phyloP scores from a whole-genome alignment of 2,888 invertebrate genomes.

The Melanargia galathea region DNA sequence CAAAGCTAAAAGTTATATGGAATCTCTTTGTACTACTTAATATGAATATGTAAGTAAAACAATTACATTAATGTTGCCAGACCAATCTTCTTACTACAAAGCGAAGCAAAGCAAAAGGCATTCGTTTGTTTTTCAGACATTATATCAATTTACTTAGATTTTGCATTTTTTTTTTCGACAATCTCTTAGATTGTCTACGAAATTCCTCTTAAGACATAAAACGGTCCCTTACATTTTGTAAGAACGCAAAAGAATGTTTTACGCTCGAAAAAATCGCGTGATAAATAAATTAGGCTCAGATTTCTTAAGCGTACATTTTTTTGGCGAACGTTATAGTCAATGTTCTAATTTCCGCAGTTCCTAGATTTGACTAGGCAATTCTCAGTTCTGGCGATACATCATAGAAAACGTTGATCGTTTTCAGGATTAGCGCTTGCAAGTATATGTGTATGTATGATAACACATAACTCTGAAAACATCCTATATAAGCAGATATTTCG shows the following conservation, averaged over 20 bases:
- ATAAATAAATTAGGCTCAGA: conserved; percentile 52
- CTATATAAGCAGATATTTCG: no score
- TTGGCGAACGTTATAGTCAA: conserved; percentile 26
- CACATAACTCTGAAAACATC: no score
- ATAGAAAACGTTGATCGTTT: no score
- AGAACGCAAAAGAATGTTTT: conserved; percentile 40
- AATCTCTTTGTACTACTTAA: background rate
- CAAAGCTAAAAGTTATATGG: background rate
- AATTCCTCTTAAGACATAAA: conserved; percentile 38
- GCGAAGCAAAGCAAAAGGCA: conserved; percentile 5
- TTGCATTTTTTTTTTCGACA: conserved; percentile 27
- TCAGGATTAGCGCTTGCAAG: no score
- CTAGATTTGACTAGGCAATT: no score
- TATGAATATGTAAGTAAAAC: background rate
- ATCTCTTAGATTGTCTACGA: conserved; percentile 34
- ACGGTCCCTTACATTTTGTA: conserved; percentile 37
- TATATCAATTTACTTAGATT: conserved; percentile 25
- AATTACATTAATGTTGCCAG: conserved; percentile 13
- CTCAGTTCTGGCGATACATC: no score
- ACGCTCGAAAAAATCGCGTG: conserved; percentile 41
- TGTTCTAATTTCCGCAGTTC: background rate
- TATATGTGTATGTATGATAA: no score
- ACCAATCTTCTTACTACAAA: conserved; percentile 14
- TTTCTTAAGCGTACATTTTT: conserved; percentile 51
- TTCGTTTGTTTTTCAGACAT: conserved; percentile 10